A percentile compares a stretch with the other conserved stretches of the same genome.
Conservation (phyloP, 2,797 vertebrate genomes). For the Rhyacichthys aspro region DNA sequence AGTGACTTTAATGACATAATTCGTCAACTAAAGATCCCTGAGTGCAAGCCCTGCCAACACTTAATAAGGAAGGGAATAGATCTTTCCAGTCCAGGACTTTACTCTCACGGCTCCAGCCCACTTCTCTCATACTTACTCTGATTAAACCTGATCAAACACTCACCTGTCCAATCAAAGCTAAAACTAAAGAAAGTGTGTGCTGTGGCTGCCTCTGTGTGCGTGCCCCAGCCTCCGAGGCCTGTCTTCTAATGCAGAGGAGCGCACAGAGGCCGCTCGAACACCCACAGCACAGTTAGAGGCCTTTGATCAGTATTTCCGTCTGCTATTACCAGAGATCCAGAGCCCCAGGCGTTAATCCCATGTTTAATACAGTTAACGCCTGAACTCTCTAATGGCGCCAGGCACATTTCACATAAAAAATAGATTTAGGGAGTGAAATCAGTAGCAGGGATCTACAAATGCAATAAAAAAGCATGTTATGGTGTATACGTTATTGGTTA, state of each 20-base stretch:
- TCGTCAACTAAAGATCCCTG: conserved; percentile 37
- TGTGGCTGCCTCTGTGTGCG: conserved; percentile 31
- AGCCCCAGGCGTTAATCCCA: conserved; percentile 72
- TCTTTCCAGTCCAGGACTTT: conserved; percentile 7
- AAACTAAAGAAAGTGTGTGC: conserved; percentile 43
- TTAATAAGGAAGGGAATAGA: conserved; percentile 43
- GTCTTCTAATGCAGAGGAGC: conserved; percentile 70
- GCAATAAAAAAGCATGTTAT: conserved; percentile 15
- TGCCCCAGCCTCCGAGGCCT: conserved; percentile 34
- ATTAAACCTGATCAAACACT: conserved; percentile 58
- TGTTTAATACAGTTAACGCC: conserved; percentile 72
- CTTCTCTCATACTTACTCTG: conserved; percentile 34
- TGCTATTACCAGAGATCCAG: conserved; percentile 74
- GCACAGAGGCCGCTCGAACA: conserved; percentile 68
- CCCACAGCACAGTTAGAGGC: conserved; percentile 72
- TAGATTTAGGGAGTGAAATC: conserved; percentile 32
- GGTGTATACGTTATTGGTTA: conserved; percentile 19
- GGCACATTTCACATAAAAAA: conserved; percentile 38
- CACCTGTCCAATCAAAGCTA: conserved; percentile 52
- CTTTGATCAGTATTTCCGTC: conserved; percentile 77
- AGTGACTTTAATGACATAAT: conserved; percentile 28
- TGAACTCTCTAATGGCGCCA: conserved; percentile 58
- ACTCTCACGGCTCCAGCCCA: conserved; percentile 22
- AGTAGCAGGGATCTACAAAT: background rate
- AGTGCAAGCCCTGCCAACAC: conserved; percentile 42